Conservation (phyloP, 2,888 invertebrate species). For the Drosophila kambysellisi region DNA sequence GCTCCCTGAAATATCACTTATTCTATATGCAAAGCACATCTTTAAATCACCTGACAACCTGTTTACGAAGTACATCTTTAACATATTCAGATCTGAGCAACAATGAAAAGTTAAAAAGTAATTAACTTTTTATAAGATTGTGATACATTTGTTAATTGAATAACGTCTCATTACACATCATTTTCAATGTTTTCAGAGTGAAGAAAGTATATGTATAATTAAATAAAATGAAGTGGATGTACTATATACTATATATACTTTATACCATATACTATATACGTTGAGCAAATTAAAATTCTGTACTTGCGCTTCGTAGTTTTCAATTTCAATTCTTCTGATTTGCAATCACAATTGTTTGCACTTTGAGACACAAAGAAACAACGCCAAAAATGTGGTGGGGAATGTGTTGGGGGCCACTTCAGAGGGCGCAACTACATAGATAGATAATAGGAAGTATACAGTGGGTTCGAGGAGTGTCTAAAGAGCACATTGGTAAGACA, state of each 20-base stretch:
- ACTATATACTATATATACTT: not conserved
- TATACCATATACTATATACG: not conserved
- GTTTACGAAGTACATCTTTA: slow-evolving; percentile 32
- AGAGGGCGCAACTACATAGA: slow-evolving; percentile 42
- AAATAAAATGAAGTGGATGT: not conserved
- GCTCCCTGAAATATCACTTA: slow-evolving; percentile 35
- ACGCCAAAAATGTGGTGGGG: slow-evolving; percentile 10
- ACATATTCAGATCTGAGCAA: slow-evolving; percentile 5
- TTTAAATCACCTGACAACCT: slow-evolving; percentile 2
- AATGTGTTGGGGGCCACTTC: slow-evolving; percentile 44
- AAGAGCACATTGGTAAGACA: slow-evolving; percentile 53
- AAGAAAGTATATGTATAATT: not conserved
- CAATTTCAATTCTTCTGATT: slow-evolving; percentile 22
- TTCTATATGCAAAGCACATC: slow-evolving; percentile 37
- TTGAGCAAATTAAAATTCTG: not conserved
- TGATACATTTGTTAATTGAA: not conserved
- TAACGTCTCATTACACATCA: not conserved
- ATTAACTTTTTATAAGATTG: not conserved
- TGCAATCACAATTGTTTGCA: slow-evolving; percentile 63
- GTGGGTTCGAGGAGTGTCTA: slow-evolving; percentile 13
- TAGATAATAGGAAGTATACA: slow-evolving; percentile 53
- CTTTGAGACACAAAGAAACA: slow-evolving; percentile 54
- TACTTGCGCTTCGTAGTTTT: slow-evolving; percentile 5
- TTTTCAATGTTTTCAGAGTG: not conserved
- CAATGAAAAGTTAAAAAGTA: not conserved